A percentile compares a stretch with the other conserved stretches of the same genome.
Conservation (phyloP, 37 sponge, comb jelly and placozoan species). For the Mnemiopsis leidyi region DNA sequence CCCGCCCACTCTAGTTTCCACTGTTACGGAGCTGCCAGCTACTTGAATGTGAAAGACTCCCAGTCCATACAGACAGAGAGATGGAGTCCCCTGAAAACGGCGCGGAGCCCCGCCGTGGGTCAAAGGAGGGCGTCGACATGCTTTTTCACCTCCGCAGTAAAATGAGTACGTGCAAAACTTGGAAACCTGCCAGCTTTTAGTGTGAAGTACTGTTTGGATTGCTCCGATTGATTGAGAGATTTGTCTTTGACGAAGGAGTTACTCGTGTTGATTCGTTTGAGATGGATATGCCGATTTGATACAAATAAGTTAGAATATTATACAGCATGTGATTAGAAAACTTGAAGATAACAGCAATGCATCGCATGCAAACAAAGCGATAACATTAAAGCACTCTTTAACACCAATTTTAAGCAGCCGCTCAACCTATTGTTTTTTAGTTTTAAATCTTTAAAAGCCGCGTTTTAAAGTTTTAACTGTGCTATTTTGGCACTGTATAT, state of each 20-base stretch:
- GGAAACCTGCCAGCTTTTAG: neutral
- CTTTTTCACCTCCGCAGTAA: conserved; percentile 14
- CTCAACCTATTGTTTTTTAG: neutral
- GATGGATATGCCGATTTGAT: neutral
- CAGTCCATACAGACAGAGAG: neutral
- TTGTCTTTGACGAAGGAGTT: neutral
- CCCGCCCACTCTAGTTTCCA: neutral
- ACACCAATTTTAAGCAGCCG: neutral
- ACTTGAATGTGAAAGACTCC: neutral
- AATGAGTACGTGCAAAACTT: conserved; percentile 20
- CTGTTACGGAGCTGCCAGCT: neutral
- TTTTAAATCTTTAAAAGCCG: neutral
- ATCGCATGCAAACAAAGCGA: neutral
- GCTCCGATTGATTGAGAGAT: neutral
- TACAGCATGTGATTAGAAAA: neutral
- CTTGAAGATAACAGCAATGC: neutral
- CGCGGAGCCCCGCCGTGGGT: neutral
- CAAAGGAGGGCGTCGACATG: neutral
- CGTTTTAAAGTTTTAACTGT: neutral
- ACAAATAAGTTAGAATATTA: neutral
- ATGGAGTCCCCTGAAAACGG: neutral
- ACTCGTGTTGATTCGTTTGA: neutral
- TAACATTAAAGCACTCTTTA: neutral
- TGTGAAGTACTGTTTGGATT: neutral
- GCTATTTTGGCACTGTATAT: neutral